These are phyloP conservation scores for Thalassoma bifasciatum DNA, from an alignment of 2,113 vertebrate genomes.

Conservation along the genomic window DNA sequence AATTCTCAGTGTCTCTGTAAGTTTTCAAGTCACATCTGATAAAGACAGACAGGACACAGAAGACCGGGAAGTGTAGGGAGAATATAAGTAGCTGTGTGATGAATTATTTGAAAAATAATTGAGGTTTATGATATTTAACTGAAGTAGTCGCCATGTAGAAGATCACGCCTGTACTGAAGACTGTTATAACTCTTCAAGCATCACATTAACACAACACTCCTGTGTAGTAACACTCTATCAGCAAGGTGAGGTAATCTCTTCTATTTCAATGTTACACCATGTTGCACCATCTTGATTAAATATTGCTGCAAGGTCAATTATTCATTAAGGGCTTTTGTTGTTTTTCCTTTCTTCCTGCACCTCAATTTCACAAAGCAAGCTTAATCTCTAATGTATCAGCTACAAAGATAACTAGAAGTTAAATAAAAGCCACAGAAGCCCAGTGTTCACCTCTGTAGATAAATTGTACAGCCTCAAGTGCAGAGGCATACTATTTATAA, in stretches of 20 bases:
- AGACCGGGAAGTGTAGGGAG: background rate
- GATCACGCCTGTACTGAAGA: background rate
- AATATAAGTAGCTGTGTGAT: no score
- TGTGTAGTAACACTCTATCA: background rate
- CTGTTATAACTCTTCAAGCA: background rate
- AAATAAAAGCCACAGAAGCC: background rate
- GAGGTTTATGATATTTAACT: background rate
- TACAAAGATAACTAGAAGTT: background rate
- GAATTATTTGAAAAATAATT: no score
- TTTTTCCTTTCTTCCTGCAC: conserved; percentile 14
- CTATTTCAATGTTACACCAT: conserved; percentile 27
- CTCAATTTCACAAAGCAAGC: conserved; percentile 13
- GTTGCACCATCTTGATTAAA: conserved; percentile 42
- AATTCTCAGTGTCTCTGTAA: background rate
- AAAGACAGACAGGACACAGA: no score
- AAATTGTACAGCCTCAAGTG: background rate
- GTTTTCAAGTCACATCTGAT: background rate
- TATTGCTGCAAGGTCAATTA: conserved; percentile 50
- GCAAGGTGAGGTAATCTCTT: conserved; percentile 11
- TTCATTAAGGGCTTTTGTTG: conserved; percentile 38
- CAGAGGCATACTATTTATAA: background rate
- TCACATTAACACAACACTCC: background rate
- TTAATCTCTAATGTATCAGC: conserved; percentile 23
- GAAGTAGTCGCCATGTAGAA: background rate
- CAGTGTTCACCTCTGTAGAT: conserved; percentile 4